Percentiles rank a stretch among this genome's conserved stretches.
Conservation (phyloP, 2,797 vertebrate genomes). For the Lophotriccus pileatus region DNA sequence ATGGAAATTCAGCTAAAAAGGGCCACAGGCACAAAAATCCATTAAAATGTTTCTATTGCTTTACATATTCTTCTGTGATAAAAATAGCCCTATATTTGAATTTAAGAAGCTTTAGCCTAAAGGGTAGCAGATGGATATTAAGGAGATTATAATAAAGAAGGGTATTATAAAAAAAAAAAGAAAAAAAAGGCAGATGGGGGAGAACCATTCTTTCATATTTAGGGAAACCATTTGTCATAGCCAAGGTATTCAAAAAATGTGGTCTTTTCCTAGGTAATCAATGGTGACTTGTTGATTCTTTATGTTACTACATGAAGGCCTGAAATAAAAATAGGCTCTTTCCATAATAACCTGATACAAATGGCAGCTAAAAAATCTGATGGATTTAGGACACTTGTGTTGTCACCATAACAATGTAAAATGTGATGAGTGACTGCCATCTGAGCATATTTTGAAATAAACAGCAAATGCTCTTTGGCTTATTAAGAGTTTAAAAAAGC, state of each 20-base stretch:
- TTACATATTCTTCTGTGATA: constrained; percentile 78
- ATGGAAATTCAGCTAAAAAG: constrained; percentile 75
- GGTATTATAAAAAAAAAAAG: constrained; percentile 57
- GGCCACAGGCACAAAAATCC: constrained; percentile 77
- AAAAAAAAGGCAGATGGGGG: background rate
- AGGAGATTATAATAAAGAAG: constrained; percentile 80
- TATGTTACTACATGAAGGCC: background rate
- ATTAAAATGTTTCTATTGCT: constrained; percentile 80
- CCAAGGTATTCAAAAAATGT: constrained; percentile 12
- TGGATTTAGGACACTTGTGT: background rate
- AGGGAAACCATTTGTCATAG: constrained; percentile 37
- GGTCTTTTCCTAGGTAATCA: background rate
- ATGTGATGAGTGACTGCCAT: background rate
- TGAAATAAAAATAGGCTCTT: background rate
- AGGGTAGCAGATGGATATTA: constrained; percentile 80
- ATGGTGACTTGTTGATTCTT: constrained; percentile 8
- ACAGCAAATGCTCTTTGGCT: background rate
- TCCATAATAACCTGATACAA: background rate
- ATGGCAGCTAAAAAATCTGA: background rate
- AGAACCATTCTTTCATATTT: constrained; percentile 47
- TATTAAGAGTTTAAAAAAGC: background rate
- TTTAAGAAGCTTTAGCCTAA: constrained; percentile 77
- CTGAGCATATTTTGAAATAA: background rate
- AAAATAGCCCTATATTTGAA: constrained; percentile 80
- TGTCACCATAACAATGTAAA: background rate